Base-by-base conservation (phyloP, 2,113 vertebrate species). In the Anolis sagrei region DNA sequence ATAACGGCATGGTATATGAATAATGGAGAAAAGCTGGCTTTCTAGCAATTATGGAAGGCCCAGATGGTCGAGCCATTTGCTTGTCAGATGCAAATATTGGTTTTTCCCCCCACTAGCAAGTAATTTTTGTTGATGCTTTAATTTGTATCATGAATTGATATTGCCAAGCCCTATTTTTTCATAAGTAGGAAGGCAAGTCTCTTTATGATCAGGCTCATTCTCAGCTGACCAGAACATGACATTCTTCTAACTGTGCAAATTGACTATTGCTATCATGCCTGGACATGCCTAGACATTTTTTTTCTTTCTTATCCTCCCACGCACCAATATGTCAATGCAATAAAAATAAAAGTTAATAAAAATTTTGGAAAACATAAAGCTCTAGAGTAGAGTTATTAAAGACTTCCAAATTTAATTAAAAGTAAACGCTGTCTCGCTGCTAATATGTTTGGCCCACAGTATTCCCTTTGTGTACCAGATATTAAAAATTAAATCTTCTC, bases 301-400 rank as follows among this genome's bases (percentile, higher is more conserved):
- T 62, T 75, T 61, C 36, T 86, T 64, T 82, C 21, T 25, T 76
- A 48, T 61, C 7, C 7, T 81, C 62, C 87, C n/a, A 34, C 34
- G 6, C 78, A 7, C n/a, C 44, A 19, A 51, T 61, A 68, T 14
- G n/a, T 64, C 58, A 80, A 14, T 49, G 7, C 27, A 91, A 51
- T 75, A 44, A 79, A 54, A 88, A 82, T 75, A 81, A 85, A 80
- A 90, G 14, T 72, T 77, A 75, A 77, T 78, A 5, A 86, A 92
- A 80, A 62, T 5, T 25, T 72, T 7, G 68, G 13, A 92, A 39
- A 19, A 51, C 34, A 76, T n/a, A 25, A 77, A 23, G 7, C 84
- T 68, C 64, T 88, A 49, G 76, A 86, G 68, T 79, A 87, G 87
- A 87, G 48, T 44, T 10, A 19, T 32, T 11, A 86, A 86, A 39